These are phyloP conservation scores for Parasteatoda tepidariorum DNA, from an alignment of 1,140 invertebrate genomes.

Conservation along the genomic window DNA sequence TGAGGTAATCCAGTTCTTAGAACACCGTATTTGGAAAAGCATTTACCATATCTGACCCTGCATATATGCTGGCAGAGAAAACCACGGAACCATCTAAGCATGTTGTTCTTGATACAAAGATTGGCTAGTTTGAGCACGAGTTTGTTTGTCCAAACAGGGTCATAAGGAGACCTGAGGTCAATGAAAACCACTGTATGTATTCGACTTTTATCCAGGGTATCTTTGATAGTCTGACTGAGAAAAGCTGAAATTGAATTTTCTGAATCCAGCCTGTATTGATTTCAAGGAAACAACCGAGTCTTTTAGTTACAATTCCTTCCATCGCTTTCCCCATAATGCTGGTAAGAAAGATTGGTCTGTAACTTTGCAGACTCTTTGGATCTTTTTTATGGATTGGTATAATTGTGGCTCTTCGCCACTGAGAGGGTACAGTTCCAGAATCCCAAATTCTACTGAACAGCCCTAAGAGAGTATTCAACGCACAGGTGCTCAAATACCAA, in stretches of 20 bases:
- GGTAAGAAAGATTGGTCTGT: neutral
- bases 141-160: conserved; percentile 12
- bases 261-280: neutral
- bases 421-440: neutral
- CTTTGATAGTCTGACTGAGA: conserved; percentile 28
- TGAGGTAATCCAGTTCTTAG: too few relatives aligned
- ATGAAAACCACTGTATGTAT: neutral
- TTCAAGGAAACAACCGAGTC: neutral
- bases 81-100: neutral
- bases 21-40: neutral
- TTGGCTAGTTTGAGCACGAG: neutral
- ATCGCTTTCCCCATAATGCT: conserved; percentile 18
- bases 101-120: neutral
- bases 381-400: neutral
- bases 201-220: neutral
- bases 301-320: conserved; percentile 13
- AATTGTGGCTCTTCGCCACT: too few relatives aligned
- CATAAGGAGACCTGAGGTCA: conserved; percentile 16
- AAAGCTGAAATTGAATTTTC: neutral
- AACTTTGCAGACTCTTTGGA: neutral
- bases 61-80: neutral
- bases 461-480: neutral
- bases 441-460: conserved; percentile 17
- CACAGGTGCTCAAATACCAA: neutral
- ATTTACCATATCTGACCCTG: neutral